phyloP scores from a whole-genome alignment of 2,113 vertebrate species.

The Aleadryas rufinucha region DNA sequence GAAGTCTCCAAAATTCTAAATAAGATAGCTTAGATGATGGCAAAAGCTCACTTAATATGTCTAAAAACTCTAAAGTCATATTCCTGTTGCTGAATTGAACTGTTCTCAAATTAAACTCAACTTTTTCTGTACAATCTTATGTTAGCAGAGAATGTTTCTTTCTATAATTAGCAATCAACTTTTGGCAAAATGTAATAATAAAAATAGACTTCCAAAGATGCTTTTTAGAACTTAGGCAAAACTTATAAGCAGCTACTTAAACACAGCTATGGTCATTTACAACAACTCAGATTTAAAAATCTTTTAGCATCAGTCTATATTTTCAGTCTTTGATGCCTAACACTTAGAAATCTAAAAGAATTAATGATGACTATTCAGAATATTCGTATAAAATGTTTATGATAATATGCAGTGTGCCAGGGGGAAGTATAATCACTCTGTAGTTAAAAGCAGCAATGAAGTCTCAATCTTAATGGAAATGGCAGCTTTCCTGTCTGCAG shows the following conservation, averaged over 20 bases:
- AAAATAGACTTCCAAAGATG: background rate
- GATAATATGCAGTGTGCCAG: background rate
- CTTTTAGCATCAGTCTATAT: background rate
- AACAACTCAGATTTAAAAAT: background rate
- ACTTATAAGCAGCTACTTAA: background rate
- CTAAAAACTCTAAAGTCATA: background rate
- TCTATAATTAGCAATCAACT: background rate
- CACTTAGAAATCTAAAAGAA: conserved; percentile 12
- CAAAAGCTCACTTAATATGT: background rate
- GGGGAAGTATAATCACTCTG: background rate
- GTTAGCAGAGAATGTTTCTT: background rate
- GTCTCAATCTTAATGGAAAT: background rate
- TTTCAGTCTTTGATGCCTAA: background rate
- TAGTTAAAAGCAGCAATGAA: conserved; percentile 17
- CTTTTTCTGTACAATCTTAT: background rate
- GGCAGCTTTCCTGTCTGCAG: background rate
- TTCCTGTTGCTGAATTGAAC: background rate
- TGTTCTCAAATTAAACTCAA: background rate
- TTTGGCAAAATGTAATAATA: background rate
- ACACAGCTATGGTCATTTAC: background rate
- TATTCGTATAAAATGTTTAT: background rate
- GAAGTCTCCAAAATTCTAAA: background rate
- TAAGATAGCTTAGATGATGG: background rate
- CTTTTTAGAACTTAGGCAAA: background rate
- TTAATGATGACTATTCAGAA: conserved; percentile 27